A percentile compares a stretch with the other conserved stretches of the same genome.
These are phyloP conservation scores for Tetranychus truncatus DNA, from an alignment of 2,888 invertebrate species.

Conservation along the genomic window DNA sequence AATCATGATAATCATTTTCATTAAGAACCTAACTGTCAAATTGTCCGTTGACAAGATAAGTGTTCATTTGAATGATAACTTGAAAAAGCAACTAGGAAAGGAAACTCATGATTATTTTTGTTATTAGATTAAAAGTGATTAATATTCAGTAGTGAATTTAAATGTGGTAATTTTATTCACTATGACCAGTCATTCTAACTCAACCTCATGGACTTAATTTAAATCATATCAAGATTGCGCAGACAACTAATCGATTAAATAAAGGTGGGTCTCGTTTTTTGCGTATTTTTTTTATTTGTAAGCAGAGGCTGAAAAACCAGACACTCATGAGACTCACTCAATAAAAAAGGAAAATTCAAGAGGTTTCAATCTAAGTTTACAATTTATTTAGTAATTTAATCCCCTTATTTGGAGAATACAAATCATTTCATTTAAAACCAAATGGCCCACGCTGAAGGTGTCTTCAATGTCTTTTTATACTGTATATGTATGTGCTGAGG, in stretches of 20 bases:
- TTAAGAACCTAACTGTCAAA: no score
- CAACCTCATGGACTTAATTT: background rate
- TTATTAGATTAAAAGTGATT: background rate
- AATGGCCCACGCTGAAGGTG: background rate
- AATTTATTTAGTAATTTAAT: background rate
- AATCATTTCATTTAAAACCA: background rate
- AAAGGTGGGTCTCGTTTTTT: background rate
- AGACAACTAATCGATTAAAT: background rate
- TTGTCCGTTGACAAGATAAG: no score
- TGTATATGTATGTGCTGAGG: background rate
- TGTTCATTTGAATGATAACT: no score
- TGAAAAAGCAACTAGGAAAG: background rate
- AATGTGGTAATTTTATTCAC: background rate
- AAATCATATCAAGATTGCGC: background rate
- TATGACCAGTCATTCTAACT: background rate
- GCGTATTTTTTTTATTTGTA: no score
- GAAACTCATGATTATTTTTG: background rate
- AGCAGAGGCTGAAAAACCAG: no score
- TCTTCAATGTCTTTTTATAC: background rate
- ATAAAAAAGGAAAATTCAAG: no score
- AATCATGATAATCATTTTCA: no score
- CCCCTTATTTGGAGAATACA: background rate
- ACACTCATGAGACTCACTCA: no score
- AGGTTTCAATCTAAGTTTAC: background rate
- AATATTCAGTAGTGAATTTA: background rate